These are phyloP conservation scores for Orussus abietinus DNA, from an alignment of 1,140 invertebrate genomes.

Conservation along the genomic window DNA sequence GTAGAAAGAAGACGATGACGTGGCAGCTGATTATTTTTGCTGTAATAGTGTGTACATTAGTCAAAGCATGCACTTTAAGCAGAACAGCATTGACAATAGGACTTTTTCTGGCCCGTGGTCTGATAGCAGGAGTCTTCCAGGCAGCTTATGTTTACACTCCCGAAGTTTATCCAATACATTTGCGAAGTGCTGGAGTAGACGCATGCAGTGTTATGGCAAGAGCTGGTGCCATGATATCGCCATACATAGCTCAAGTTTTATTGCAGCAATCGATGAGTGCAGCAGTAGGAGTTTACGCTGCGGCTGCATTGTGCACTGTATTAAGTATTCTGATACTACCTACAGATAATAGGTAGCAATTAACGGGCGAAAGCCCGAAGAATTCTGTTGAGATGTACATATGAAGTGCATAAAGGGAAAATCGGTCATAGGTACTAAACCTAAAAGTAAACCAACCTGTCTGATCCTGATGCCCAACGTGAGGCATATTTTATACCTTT, in stretches of 20 bases:
- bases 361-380: too few species aligned
- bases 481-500: too few species aligned
- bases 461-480: too few species aligned
- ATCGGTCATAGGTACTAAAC: too few species aligned
- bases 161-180: constrained; percentile 89
- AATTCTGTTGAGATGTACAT: too few species aligned
- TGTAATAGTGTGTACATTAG: constrained; percentile 74
- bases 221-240: constrained; percentile 88
- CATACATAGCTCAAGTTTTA: constrained; percentile 87
- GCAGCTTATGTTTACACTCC: constrained; percentile 94
- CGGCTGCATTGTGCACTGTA: constrained; percentile 70
- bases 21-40: constrained; percentile 88
- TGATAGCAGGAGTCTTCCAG: constrained; percentile 92
- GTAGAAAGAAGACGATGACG: constrained; percentile 90
- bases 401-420: too few species aligned
- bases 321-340: too few species aligned
- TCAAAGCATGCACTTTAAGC: constrained; percentile 55
- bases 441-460: too few species aligned
- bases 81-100: constrained; percentile 77
- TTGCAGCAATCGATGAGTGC: constrained; percentile 67
- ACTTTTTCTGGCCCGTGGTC: constrained; percentile 84
- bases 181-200: constrained; percentile 83
- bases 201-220: constrained; percentile 87
- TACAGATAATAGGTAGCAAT: too few species aligned
- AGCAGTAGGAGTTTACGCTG: constrained; percentile 70